Percentiles rank a stretch among this genome's conserved stretches.
phyloP scores from a whole-genome alignment of 2,113 vertebrate species.

The Ranitomeya imitator region DNA sequence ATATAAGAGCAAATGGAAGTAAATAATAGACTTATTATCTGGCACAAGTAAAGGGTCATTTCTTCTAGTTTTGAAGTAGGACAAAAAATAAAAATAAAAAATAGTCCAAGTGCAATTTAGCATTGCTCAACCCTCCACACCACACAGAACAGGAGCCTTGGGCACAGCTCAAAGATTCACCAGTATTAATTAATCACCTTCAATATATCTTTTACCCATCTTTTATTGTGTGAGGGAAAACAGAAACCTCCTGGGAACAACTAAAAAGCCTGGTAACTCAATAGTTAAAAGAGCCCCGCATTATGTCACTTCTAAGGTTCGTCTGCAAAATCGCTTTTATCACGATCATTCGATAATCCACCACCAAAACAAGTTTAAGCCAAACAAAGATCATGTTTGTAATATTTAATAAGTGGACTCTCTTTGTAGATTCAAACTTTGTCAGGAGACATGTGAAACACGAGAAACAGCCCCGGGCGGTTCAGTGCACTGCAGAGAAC shows the following conservation, averaged over 20 bases:
- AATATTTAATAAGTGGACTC: constrained; percentile 28
- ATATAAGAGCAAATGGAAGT: too few species aligned
- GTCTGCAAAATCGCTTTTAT: constrained; percentile 20
- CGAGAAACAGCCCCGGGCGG: not conserved
- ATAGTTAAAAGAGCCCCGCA: not conserved
- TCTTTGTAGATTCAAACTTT: constrained; percentile 32
- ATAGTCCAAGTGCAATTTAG: too few species aligned
- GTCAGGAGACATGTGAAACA: constrained; percentile 2
- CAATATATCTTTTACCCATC: not conserved
- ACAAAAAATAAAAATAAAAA: too few species aligned
- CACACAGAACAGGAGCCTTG: too few species aligned
- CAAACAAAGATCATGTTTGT: constrained; percentile 29
- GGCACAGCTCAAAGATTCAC: too few species aligned
- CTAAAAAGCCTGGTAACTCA: not conserved
- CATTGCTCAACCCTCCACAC: too few species aligned
- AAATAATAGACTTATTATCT: too few species aligned
- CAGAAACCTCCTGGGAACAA: not conserved
- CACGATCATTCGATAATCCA: constrained; percentile 31
- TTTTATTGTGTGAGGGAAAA: not conserved
- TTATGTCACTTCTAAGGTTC: not conserved
- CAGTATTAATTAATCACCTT: too few species aligned
- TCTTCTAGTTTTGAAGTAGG: too few species aligned
- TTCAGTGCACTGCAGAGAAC: not conserved
- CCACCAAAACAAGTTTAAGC: constrained; percentile 49
- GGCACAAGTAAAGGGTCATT: too few species aligned